These are phyloP conservation scores for Sphaeramia orbicularis DNA, from an alignment of 2,797 vertebrate species.

Conservation along the genomic window DNA sequence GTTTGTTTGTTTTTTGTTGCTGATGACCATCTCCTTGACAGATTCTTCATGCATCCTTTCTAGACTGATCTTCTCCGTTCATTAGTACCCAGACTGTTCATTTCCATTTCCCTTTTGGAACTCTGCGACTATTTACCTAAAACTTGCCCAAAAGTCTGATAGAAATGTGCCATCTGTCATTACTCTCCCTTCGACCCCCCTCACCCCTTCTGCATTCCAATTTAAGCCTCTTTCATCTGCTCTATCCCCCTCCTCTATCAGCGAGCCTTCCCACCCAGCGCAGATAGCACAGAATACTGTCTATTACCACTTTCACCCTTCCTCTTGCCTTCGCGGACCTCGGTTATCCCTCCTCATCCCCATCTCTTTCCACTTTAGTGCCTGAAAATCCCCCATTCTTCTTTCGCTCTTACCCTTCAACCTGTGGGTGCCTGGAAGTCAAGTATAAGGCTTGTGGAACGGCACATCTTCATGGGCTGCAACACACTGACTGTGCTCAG, in stretches of 20 bases:
- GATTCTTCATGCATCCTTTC: too few relatives aligned
- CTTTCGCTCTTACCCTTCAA: conserved; percentile 1
- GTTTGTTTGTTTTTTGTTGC: too few relatives aligned
- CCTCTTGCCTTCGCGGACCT: conserved; percentile 28
- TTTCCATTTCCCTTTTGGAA: too few relatives aligned
- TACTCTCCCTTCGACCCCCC: conserved; percentile 19
- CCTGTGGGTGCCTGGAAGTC: background rate
- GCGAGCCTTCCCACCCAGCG: conserved; percentile 6
- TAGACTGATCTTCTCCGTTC: too few relatives aligned
- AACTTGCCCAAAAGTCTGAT: conserved; percentile 12
- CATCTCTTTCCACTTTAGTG: conserved; percentile 4
- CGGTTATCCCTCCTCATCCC: conserved; percentile 29
- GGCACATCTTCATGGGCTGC: conserved; percentile 11
- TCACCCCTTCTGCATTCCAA: conserved; percentile 27
- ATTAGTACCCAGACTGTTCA: too few relatives aligned
- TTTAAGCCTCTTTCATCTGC: conserved; percentile 33
- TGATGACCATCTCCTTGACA: too few relatives aligned
- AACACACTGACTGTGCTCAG: too few relatives aligned
- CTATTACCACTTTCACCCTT: conserved; percentile 19
- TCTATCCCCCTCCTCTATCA: conserved; percentile 14
- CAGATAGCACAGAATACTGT: conserved; percentile 16
- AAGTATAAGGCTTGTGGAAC: conserved; percentile 11
- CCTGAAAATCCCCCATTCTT: conserved; percentile 14
- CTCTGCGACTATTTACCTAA: background rate
- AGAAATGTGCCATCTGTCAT: conserved; percentile 22